phyloP scores from a whole-genome alignment of 2,113 vertebrate species.

The Sylvilagus bachmani region DNA sequence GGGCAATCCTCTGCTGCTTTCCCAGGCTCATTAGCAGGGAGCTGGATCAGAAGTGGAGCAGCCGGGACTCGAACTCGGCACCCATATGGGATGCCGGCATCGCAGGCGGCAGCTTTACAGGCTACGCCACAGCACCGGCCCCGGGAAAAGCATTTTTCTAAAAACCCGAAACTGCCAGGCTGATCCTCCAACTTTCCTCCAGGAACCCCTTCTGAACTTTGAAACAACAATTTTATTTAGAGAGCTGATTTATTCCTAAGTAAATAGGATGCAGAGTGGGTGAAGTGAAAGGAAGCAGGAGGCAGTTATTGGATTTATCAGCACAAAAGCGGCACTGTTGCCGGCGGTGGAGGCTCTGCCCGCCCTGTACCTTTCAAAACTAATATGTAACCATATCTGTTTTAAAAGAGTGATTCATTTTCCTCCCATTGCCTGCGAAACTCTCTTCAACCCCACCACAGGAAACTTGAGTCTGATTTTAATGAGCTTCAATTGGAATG shows the following conservation, averaged over 20 bases:
- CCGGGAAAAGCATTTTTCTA: background rate
- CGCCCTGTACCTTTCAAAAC: conserved; percentile 98
- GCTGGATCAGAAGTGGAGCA: no score
- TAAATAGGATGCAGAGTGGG: conserved; percentile 91
- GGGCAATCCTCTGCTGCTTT: no score
- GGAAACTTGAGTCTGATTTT: conserved; percentile 98
- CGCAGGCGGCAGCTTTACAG: no score
- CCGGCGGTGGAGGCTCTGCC: conserved; percentile 91
- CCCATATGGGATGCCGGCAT: no score
- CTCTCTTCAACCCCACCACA: conserved; percentile 95
- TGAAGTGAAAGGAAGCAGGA: conserved; percentile 91
- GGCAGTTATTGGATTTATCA: conserved; percentile 93
- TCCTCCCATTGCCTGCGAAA: conserved; percentile 96
- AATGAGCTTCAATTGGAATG: conserved; percentile 96
- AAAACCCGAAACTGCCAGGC: conserved; percentile 56
- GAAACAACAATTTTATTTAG: conserved; percentile 91
- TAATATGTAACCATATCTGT: conserved; percentile 99
- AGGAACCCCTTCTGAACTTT: conserved; percentile 87
- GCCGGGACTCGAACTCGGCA: no score
- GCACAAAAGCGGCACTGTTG: conserved; percentile 97
- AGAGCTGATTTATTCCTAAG: conserved; percentile 91
- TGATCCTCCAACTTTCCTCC: conserved; percentile 82
- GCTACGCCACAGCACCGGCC: no score
- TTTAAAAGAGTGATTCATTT: conserved; percentile 99
- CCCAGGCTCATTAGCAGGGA: no score